Evolutionary conservation across 2,113 vertebrate species (phyloP), one percentile per base, ranked within the genome.

Genomic region (Cephalophus harveyi): DNA sequence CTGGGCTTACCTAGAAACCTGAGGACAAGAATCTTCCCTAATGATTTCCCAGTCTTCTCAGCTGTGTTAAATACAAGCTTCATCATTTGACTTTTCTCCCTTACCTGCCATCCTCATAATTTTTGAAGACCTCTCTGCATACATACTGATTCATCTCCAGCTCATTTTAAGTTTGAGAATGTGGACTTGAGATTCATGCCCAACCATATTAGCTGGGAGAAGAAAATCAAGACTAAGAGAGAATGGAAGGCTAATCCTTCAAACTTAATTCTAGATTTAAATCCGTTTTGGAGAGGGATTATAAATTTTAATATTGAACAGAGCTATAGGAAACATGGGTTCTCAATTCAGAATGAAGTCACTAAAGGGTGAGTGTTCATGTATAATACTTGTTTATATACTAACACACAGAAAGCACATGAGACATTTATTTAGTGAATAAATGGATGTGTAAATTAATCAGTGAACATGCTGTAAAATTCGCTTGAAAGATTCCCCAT

Each of bases 41-140:
- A 74, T 97, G 71, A 84, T 55, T 95, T 64, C 28, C 71, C 87
- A 81, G 64, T 93, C 28, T 60, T 97, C 97, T 23, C 67, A 71
- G 86, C 7, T 84, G 14, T 94, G 36, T 95, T 97, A 97, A 97
- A 97, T 36, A 76, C 2, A 50, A 95, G n/a, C 28, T 48, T 95
- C 62, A 93, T 98, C 21, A 92, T 87, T 40, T 88, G 10, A 9
- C 17, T 98, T 98, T 85, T 82, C 59, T 90, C 43, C 46, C 54
- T 74, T 74, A 48, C 13, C 57, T 95, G 50, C 95, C 79, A 93
- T 74, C 89, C 95, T 48, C 43, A 57, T 16, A 48, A 81, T 87
- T 93, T 92, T 95, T 59, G 84, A 62, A 95, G 48, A 81, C 25
- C 15, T 55, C 57, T 46, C 27, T 9, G 7, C 28, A 25, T 11